Conservation (phyloP, 2,888 invertebrate genomes). For the Synanthedon tipuliformis region DNA sequence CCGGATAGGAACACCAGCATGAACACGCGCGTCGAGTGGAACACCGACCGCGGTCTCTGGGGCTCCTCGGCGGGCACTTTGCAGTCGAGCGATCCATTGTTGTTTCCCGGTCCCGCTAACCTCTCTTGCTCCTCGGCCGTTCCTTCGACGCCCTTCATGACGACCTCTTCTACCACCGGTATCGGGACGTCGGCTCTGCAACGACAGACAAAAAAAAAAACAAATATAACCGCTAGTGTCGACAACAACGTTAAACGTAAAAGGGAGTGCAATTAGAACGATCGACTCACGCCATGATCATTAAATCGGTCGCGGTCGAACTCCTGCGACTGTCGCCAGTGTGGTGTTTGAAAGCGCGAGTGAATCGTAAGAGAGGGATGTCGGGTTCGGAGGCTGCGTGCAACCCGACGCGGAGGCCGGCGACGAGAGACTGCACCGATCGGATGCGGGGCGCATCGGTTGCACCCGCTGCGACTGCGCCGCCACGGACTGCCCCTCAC, state of each 20-base stretch:
- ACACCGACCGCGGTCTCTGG: conserved; percentile 74
- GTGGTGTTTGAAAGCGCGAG: neutral
- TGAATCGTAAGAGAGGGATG: conserved; percentile 8
- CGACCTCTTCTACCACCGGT: conserved; percentile 49
- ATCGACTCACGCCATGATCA: conserved; percentile 52
- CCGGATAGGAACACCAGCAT: conserved; percentile 89
- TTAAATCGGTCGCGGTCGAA: neutral
- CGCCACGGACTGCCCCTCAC: conserved; percentile 48
- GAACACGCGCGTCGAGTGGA: conserved; percentile 90
- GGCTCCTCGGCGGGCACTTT: conserved; percentile 74
- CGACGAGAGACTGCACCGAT: conserved; percentile 56
- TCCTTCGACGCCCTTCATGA: conserved; percentile 64
- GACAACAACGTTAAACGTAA: neutral
- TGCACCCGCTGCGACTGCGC: conserved; percentile 32
- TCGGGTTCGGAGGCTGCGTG: conserved; percentile 49
- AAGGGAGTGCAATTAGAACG: neutral
- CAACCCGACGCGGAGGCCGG: conserved; percentile 54
- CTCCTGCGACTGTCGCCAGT: too few relatives aligned
- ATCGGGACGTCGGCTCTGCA: conserved; percentile 50
- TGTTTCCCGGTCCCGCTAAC: conserved; percentile 58
- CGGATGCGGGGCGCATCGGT: conserved; percentile 30
- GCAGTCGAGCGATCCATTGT: conserved; percentile 82
- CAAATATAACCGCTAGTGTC: neutral
- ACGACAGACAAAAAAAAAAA: conserved; percentile 19
- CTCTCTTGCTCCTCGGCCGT: conserved; percentile 64